Evolutionary conservation across 1,140 invertebrate species (phyloP), one percentile per base, ranked within the genome.

Genomic region (Caenorhabditis tropicalis): DNA sequence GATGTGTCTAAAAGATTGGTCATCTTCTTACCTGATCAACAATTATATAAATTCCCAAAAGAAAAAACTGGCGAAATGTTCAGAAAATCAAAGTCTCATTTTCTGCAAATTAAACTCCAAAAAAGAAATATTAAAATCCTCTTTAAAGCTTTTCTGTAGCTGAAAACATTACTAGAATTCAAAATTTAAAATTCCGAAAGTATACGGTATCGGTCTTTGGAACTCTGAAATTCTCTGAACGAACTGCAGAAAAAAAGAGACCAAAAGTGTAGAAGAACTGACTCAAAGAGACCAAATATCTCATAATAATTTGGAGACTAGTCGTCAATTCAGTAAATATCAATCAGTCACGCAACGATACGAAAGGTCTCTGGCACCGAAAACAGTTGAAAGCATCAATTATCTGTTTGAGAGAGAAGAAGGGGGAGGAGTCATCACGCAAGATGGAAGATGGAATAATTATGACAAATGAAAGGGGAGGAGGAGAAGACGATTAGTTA

Each of bases 351-450:
- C 56, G 60, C 33, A 15, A 70, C 31, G 56, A 60, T 27, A 60
- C 56, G 56, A 70, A 70, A 70, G 31, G 60, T 70, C 60, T 70
- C n/a, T 70, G 60, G 60, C 60, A 70, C 60, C 60, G 10, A 36
- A 29, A 58, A n/a, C n/a, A n/a, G n/a, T n/a, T n/a, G n/a, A 29
- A 24, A 70, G 19, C 60, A 70, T 70, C 39, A 70, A 70, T 70
- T 70, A 70, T 70, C 60, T 70, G 0, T n/a, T n/a, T n/a, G n/a
- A n/a, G 24, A 15, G 56, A 27, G 39, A 36, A 19, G 16, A 27
- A 70, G 10, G 56, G 7, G 10, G 29, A 31, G 21, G 51, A n/a
- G n/a, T n/a, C n/a, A n/a, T 21, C 56, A 60, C 27, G 29, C 56
- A 70, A n/a, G n/a, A 70, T 33, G n/a, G 27, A 9, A 29, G 56